These are phyloP conservation scores for Coptotermes formosanus DNA, from an alignment of 1,140 invertebrate genomes.

Conservation along the genomic window DNA sequence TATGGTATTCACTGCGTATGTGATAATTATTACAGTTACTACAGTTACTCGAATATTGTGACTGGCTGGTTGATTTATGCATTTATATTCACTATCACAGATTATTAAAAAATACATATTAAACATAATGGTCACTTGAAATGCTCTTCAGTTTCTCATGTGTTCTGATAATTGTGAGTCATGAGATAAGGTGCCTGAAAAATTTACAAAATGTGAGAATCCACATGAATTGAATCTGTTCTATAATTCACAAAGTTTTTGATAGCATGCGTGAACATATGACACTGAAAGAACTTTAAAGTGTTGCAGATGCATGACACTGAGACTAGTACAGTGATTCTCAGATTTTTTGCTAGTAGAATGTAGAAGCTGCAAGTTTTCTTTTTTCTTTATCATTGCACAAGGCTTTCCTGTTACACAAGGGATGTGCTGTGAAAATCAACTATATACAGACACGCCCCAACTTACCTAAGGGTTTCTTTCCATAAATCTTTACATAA, in stretches of 20 bases:
- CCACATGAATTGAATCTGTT: background rate
- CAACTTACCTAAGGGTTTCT: too few species aligned
- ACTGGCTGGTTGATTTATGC: background rate
- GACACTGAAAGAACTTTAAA: background rate
- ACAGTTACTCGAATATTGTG: background rate
- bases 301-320: background rate
- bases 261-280: background rate
- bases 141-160: background rate
- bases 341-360: background rate
- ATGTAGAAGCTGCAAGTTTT: too few species aligned
- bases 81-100: background rate
- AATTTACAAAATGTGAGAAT: background rate
- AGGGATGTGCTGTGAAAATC: too few species aligned
- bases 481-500: too few species aligned
- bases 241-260: background rate
- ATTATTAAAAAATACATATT: background rate
- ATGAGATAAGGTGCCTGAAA: background rate
- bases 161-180: background rate
- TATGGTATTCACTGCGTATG: background rate
- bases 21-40: background rate
- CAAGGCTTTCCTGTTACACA: too few species aligned
- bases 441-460: too few species aligned
- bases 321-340: background rate
- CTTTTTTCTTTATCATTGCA: too few species aligned
- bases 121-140: background rate